A percentile compares a stretch with the other conserved stretches of the same genome.
Evolutionary conservation across 2,113 vertebrate species (phyloP).

Genomic region (Dicrurus megarhynchus): DNA sequence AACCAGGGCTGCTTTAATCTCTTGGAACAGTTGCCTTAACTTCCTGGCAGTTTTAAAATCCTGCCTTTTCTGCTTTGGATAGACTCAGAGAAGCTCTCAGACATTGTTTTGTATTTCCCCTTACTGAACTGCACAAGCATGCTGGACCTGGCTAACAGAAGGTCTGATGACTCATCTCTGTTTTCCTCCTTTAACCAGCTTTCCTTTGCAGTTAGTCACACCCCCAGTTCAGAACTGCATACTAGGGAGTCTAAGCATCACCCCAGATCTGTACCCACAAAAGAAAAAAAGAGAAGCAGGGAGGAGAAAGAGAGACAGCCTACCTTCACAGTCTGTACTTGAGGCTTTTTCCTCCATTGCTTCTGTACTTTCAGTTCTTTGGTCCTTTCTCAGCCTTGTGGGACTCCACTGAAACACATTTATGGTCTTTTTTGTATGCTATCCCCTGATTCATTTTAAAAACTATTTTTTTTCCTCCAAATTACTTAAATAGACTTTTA

Average conservation of each 20-base stretch:
- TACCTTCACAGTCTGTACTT: neutral
- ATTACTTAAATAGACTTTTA: conserved; percentile 56
- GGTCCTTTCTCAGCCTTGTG: neutral
- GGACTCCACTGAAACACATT: neutral
- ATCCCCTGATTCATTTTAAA: neutral
- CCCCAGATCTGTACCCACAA: neutral
- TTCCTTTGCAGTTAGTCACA: neutral
- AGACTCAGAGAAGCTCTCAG: neutral
- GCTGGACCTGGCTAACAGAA: neutral
- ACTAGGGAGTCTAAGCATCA: neutral
- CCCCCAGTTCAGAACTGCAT: neutral
- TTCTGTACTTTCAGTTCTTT: neutral
- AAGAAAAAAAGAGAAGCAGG: neutral
- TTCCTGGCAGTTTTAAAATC: neutral
- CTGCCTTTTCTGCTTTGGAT: neutral
- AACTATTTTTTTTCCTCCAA: neutral
- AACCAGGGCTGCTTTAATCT: neutral
- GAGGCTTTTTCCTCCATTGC: neutral
- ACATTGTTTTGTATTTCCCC: neutral
- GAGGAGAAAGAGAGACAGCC: neutral
- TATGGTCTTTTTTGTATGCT: neutral
- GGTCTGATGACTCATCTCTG: neutral
- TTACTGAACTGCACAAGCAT: neutral
- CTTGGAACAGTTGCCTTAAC: neutral
- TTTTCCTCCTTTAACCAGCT: neutral